Conservation (phyloP, 1,140 invertebrate species). For the Drosophila bocqueti region DNA sequence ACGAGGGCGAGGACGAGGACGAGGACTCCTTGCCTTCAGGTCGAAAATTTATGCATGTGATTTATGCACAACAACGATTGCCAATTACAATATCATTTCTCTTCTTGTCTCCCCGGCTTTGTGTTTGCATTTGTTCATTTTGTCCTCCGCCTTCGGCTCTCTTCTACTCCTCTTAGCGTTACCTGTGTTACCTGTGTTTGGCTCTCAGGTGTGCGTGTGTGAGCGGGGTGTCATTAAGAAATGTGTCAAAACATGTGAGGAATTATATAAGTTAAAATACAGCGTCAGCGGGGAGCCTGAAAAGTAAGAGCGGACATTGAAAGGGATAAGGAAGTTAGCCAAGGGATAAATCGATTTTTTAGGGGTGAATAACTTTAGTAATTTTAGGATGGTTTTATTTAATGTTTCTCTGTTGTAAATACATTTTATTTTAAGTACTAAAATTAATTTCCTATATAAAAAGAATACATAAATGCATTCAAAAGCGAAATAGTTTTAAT, state of each 20-base stretch:
- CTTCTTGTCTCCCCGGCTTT: slow-evolving; percentile 65
- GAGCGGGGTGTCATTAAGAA: slow-evolving; percentile 72
- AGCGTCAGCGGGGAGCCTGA: slow-evolving; percentile 17
- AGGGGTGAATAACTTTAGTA: slow-evolving; percentile 1
- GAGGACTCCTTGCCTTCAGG: slow-evolving; percentile 54
- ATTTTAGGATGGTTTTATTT: no score
- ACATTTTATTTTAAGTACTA: neutral
- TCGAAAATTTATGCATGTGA: slow-evolving; percentile 77
- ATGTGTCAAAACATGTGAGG: slow-evolving; percentile 80
- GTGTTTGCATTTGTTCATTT: slow-evolving; percentile 45
- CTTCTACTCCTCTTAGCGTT: neutral
- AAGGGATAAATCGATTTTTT: slow-evolving; percentile 31
- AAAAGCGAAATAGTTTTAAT: neutral
- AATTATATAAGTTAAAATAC: slow-evolving; percentile 69
- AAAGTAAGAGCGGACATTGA: neutral
- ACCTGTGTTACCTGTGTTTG: neutral
- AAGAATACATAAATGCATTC: neutral
- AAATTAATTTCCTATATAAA: no score
- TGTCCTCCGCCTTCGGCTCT: slow-evolving; percentile 26
- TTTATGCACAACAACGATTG: slow-evolving; percentile 81
- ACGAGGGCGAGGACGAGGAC: neutral
- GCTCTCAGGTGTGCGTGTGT: slow-evolving; percentile 36
- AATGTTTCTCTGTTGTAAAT: neutral
- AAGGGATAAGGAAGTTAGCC: slow-evolving; percentile 8
- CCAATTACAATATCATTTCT: slow-evolving; percentile 83